Evolutionary conservation across 2,888 invertebrate species (phyloP).

Genomic region (Amphipyra tragopoginis): DNA sequence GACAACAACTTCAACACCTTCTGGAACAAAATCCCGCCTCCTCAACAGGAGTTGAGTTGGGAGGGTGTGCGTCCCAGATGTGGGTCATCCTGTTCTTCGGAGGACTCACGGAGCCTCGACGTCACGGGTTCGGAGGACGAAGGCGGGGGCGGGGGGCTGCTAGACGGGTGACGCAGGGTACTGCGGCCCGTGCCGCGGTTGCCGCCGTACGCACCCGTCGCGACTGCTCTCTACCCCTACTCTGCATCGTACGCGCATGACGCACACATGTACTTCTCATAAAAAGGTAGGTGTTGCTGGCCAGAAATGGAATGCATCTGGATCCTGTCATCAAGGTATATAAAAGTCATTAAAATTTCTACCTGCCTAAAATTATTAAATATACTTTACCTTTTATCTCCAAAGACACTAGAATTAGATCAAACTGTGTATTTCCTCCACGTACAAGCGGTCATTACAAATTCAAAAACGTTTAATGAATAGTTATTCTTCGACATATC

Average conservation of each 20-base stretch:
- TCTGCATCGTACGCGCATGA: conserved; percentile 75
- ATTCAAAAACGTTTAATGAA: not conserved
- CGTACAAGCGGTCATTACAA: not conserved
- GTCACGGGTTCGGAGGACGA: conserved; percentile 89
- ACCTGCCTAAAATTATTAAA: not conserved
- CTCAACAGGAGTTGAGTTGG: conserved; percentile 78
- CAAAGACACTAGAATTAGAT: not conserved
- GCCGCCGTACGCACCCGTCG: conserved; percentile 74
- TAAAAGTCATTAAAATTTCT: not conserved
- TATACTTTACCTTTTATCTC: not conserved
- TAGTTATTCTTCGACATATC: too few relatives aligned
- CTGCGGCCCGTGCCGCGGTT: conserved; percentile 89
- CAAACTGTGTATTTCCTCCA: not conserved
- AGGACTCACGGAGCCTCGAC: conserved; percentile 86
- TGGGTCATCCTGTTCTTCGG: conserved; percentile 83
- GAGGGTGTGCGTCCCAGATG: conserved; percentile 76
- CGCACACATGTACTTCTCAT: conserved; percentile 80
- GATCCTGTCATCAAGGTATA: not conserved
- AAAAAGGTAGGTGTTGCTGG: conserved; percentile 44
- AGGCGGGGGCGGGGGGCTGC: conserved; percentile 78
- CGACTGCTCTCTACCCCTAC: conserved; percentile 73
- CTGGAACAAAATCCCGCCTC: conserved; percentile 85
- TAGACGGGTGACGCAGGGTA: conserved; percentile 84
- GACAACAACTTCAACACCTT: conserved; percentile 85
- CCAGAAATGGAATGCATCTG: conserved; percentile 3